Conservation (phyloP, 2,888 invertebrate genomes). For the Chymomyza amoena region DNA sequence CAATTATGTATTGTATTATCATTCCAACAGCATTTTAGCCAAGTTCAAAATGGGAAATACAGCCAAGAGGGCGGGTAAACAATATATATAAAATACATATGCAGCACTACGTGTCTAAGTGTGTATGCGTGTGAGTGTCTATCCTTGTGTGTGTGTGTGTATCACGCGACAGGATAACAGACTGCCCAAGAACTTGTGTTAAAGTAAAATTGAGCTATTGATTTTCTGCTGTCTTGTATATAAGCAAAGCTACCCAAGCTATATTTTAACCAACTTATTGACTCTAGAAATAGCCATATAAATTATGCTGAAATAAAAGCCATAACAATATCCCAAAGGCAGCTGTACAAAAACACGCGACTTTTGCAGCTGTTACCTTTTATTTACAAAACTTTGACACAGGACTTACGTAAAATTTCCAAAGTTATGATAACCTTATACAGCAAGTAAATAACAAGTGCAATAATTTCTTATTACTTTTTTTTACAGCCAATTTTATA, state of each 20-base stretch:
- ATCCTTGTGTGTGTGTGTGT: constrained; percentile 19
- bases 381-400: background rate
- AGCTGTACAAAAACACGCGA: background rate
- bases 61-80: background rate
- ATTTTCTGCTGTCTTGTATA: constrained; percentile 31
- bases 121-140: background rate
- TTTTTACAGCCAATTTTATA: background rate
- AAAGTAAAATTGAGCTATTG: constrained; percentile 42
- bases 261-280: background rate
- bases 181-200: background rate
- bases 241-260: background rate
- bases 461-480: background rate
- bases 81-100: background rate
- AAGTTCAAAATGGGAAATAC: background rate
- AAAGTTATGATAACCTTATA: constrained; percentile 11
- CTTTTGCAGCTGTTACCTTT: background rate
- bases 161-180: constrained; percentile 37
- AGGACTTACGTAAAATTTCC: constrained; percentile 61
- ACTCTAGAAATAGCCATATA: background rate
- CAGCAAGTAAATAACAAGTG: background rate
- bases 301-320: constrained; percentile 13
- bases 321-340: background rate
- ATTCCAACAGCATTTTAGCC: background rate
- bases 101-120: background rate
- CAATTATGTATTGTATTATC: background rate